Evolutionary conservation across 2,797 vertebrate species (phyloP), one percentile per base, ranked within the genome.

Genomic region (Aselliscus stoliczkanus): DNA sequence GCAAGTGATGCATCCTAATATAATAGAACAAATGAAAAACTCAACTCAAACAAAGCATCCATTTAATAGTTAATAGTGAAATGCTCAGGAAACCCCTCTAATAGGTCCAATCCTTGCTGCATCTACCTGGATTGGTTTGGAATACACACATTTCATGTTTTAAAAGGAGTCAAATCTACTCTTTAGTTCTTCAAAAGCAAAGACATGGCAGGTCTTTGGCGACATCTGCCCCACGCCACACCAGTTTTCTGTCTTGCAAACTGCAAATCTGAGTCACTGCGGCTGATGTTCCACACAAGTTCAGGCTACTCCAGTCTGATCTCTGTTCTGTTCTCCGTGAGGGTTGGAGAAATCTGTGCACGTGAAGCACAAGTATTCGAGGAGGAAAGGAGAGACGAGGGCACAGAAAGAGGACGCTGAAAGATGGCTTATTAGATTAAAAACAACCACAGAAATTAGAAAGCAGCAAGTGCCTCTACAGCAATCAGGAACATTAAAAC

Each of bases 211-310:
- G 72, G 72, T 37, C 31, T 88, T 0, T 20, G 64, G 70, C 7
- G 52, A 3, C 0, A 4, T 4, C 27, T 25, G 1, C n/a, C 62
- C 52, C 1, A 52, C 5, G 25, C 58, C 56, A 34, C 0, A 3
- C 20, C 20, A 21, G 17, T 31, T 80, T 52, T 29, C 37, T 65
- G 25, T 79, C 25, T 34, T 50, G 50, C 5, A 37, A 37, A 79
- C 0, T 21, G 15, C 8, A 54, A 50, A 67, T 21, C 27, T 4
- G 54, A 58, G 31, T 65, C 75, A 21, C 17, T 34, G 2, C 0
- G 64, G 73, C 7, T 3, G 18, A 18, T 0, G 18, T 12, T 77
- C 58, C 27, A 29, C 29, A 39, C 12, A n/a, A 25, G 23, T 12
- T 34, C 2, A 0, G 69, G n/a, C 23, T 23, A 6, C 3, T 27